These are phyloP conservation scores for Thera britannica DNA, from an alignment of 2,888 invertebrate species.

Conservation along the genomic window DNA sequence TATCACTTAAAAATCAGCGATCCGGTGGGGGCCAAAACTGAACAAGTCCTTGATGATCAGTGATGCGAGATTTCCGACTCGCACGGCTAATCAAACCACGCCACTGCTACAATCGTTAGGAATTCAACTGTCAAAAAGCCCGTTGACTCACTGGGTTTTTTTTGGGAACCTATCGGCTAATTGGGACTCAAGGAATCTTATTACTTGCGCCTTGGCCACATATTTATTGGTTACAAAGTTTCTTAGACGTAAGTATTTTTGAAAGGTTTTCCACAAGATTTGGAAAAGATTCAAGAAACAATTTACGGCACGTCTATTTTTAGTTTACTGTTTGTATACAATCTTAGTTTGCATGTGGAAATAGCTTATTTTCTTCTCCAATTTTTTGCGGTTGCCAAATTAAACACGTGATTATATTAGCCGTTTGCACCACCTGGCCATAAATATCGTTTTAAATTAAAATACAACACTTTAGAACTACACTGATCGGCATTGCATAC, in stretches of 20 bases:
- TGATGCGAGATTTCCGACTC: conserved; percentile 16
- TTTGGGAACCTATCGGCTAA: no score
- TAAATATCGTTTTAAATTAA: no score
- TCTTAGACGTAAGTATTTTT: background rate
- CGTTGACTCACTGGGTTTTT: no score
- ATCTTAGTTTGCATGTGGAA: conserved; percentile 28
- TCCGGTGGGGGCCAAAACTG: conserved; percentile 22
- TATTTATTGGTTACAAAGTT: no score
- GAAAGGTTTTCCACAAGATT: background rate
- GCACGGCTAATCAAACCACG: conserved; percentile 3
- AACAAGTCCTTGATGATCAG: conserved; percentile 18
- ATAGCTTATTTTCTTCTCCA: conserved; percentile 3
- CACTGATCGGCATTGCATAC: no score
- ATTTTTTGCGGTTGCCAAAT: conserved; percentile 10
- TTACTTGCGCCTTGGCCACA: no score
- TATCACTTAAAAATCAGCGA: conserved; percentile 31
- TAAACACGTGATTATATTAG: conserved; percentile 7
- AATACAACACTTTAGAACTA: no score
- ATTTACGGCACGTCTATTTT: conserved; percentile 26
- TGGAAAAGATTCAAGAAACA: conserved; percentile 22
- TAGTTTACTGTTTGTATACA: conserved; percentile 37
- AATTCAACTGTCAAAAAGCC: background rate
- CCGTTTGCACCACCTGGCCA: background rate
- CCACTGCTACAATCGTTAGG: background rate
- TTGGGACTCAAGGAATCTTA: no score